Percentiles rank a stretch among this genome's conserved stretches.
Evolutionary conservation across 2,113 vertebrate genomes (phyloP).

Genomic region (Camelus bactrianus): DNA sequence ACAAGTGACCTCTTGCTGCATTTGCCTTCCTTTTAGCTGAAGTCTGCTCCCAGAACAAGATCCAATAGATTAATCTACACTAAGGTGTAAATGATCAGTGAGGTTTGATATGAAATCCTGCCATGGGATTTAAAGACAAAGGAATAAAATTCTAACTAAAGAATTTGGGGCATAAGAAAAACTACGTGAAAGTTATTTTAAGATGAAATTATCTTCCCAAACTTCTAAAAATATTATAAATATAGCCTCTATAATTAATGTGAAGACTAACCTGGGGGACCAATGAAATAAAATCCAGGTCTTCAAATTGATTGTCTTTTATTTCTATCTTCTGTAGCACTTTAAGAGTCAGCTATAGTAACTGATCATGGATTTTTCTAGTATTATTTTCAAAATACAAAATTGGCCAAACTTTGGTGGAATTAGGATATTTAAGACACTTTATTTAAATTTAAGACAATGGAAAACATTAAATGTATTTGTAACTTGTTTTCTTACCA

Average conservation of each 20-base stretch:
- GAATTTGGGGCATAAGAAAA: background rate
- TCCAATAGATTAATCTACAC: background rate
- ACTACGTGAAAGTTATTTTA: background rate
- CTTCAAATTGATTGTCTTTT: background rate
- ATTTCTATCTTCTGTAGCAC: background rate
- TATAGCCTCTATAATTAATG: background rate
- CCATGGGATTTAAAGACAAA: background rate
- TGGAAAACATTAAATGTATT: background rate
- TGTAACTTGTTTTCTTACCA: slow-evolving; percentile 25
- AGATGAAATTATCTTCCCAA: background rate
- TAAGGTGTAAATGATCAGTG: background rate
- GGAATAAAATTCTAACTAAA: background rate
- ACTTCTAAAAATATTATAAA: background rate
- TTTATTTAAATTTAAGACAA: slow-evolving; percentile 47
- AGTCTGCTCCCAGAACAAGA: background rate
- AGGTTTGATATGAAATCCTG: background rate
- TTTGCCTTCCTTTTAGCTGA: background rate
- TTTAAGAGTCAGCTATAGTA: background rate
- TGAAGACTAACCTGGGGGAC: background rate
- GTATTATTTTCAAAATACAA: slow-evolving; percentile 33
- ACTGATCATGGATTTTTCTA: slow-evolving; percentile 12
- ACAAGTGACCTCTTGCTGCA: background rate
- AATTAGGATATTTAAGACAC: background rate
- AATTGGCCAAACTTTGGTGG: background rate
- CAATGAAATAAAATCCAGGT: background rate